Evolutionary conservation across 2,888 invertebrate species (phyloP).

Genomic region (Metacarcinus magister): DNA sequence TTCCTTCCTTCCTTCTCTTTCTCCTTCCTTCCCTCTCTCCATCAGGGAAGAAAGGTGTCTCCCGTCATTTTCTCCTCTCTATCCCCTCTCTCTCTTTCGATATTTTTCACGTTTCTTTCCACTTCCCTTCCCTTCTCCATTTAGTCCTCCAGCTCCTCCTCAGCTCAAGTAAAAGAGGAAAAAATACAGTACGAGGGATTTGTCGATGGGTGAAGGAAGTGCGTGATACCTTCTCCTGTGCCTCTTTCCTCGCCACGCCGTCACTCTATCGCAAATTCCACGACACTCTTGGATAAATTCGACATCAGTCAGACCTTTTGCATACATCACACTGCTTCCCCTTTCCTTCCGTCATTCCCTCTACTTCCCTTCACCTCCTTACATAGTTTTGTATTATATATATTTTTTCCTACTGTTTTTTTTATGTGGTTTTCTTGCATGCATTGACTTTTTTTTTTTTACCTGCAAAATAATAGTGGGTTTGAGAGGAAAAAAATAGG

Average conservation of each 20-base stretch:
- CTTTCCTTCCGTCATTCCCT: neutral
- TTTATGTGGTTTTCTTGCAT: neutral
- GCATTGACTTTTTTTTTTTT: too few species aligned
- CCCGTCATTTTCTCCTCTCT: constrained; percentile 13
- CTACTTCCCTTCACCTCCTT: neutral
- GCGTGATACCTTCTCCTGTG: neutral
- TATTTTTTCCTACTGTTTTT: neutral
- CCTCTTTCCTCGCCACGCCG: neutral
- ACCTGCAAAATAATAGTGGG: neutral
- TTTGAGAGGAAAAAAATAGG: neutral
- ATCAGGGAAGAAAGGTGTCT: too few species aligned
- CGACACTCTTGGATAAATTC: constrained; percentile 8
- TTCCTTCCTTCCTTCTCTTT: neutral
- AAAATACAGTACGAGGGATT: neutral
- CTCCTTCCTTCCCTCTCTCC: neutral
- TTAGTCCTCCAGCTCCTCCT: neutral
- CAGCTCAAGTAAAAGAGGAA: neutral
- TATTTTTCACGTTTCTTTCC: neutral
- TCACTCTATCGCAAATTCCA: neutral
- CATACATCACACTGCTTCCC: neutral
- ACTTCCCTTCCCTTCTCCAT: constrained; percentile 14
- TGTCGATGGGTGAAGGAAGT: constrained; percentile 26
- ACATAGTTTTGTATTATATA: neutral
- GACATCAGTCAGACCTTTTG: constrained; percentile 51
- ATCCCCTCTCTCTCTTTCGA: neutral